Percentiles rank a stretch among this genome's conserved stretches.
Evolutionary conservation across 30 jellyfish, hydroid and myxozoan genomes (phyloP).

Genomic region (Aurelia aurita complex sp. Pacific): DNA sequence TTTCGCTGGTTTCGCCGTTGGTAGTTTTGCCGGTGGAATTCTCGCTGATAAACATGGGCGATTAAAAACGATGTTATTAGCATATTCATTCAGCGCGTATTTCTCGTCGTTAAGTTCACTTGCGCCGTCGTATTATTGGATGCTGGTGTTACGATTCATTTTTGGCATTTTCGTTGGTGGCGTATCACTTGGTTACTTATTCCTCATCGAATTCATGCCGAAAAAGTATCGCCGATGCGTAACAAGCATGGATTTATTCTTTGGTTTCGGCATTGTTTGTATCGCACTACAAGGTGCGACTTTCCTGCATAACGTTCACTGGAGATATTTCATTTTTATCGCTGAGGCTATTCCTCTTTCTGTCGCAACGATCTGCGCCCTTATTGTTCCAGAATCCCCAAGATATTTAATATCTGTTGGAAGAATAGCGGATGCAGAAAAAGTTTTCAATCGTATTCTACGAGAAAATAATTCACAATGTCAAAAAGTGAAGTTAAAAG

Average conservation of each 20-base stretch:
- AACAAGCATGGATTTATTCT: constrained; percentile 69
- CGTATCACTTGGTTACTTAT: constrained; percentile 61
- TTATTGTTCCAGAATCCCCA: constrained; percentile 67
- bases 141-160: constrained; percentile 51
- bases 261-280: constrained; percentile 71
- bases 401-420: constrained; percentile 64
- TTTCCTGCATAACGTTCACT: constrained; percentile 44
- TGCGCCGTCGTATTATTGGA: constrained; percentile 67
- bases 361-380: constrained; percentile 56
- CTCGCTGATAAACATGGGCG: constrained; percentile 67
- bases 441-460: constrained; percentile 47
- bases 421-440: constrained; percentile 48
- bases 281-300: constrained; percentile 74
- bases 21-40: constrained; percentile 66
- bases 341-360: constrained; percentile 70
- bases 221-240: constrained; percentile 63
- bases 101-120: constrained; percentile 53
- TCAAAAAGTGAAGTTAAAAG: constrained; percentile 24
- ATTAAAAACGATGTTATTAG: constrained; percentile 55
- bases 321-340: constrained; percentile 60
- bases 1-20: constrained; percentile 71
- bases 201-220: constrained; percentile 72
- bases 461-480: constrained; percentile 53
- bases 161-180: constrained; percentile 75
- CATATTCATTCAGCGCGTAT: constrained; percentile 64